Conservation (phyloP, 2,888 invertebrate species). For the Drosophila trichaetosa region DNA sequence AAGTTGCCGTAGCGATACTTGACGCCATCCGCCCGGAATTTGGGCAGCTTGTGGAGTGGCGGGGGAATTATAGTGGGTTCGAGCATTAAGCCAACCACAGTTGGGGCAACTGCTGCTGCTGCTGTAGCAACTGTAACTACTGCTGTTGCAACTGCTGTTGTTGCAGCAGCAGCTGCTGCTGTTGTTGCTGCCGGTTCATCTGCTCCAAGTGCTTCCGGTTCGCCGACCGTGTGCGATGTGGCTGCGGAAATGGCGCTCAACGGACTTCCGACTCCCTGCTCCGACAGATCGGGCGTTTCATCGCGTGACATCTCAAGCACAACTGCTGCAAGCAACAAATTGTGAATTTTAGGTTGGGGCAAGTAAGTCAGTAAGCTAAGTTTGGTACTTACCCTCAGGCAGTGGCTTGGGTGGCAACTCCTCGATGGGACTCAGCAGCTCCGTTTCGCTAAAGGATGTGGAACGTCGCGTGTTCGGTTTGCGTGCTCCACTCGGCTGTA, state of each 20-base stretch:
- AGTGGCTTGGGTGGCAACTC: conserved; percentile 70
- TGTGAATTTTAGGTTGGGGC: neutral
- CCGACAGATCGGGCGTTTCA: conserved; percentile 81
- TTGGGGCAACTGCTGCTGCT: neutral
- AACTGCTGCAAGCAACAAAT: neutral
- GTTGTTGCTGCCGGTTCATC: conserved; percentile 24
- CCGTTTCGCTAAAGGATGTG: conserved; percentile 86
- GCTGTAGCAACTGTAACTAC: neutral
- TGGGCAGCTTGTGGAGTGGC: conserved; percentile 70
- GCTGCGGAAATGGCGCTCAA: conserved; percentile 76
- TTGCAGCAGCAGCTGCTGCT: conserved; percentile 11
- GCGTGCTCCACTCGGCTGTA: conserved; percentile 83
- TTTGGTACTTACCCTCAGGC: conserved; percentile 69
- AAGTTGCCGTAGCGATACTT: conserved; percentile 98
- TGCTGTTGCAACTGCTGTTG: conserved; percentile 12
- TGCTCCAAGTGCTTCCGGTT: conserved; percentile 63
- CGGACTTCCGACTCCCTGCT: conserved; percentile 72
- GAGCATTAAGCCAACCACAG: conserved; percentile 40
- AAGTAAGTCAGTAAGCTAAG: neutral
- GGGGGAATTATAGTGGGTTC: conserved; percentile 63
- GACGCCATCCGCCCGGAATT: conserved; percentile 90
- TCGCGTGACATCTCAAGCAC: conserved; percentile 73
- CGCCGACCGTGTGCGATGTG: conserved; percentile 72
- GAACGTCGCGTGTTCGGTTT: conserved; percentile 83
- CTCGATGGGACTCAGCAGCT: conserved; percentile 84